These are phyloP conservation scores for Tetragonisca angustula DNA, from an alignment of 2,888 invertebrate species.

Conservation along the genomic window DNA sequence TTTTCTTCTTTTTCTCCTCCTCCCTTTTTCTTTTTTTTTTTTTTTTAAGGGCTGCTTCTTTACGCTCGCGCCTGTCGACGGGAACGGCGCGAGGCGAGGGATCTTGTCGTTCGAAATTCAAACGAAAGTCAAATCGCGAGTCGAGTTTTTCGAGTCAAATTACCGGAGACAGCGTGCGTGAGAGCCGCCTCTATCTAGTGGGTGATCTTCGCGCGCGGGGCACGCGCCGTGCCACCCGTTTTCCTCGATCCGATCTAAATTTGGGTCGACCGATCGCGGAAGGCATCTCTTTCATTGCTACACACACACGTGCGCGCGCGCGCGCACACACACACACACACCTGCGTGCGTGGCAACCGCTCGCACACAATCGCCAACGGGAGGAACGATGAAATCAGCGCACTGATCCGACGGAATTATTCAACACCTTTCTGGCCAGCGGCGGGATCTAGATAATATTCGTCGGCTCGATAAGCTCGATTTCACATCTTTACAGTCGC, in stretches of 20 bases:
- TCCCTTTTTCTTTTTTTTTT: no score
- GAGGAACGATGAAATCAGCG: conserved; percentile 46
- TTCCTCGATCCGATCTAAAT: conserved; percentile 78
- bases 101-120: no score
- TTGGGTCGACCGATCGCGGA: conserved; percentile 74
- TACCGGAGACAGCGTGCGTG: neutral
- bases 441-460: conserved; percentile 58
- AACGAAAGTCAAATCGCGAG: neutral
- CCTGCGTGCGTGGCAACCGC: conserved; percentile 7
- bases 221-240: conserved; percentile 70
- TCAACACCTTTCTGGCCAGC: conserved; percentile 60
- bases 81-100: no score
- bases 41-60: neutral
- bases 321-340: neutral
- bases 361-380: conserved; percentile 9
- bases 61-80: neutral
- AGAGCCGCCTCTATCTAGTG: conserved; percentile 35
- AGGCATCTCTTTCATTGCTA: conserved; percentile 62
- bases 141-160: conserved; percentile 4
- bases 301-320: neutral
- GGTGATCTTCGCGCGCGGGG: conserved; percentile 59
- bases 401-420: conserved; percentile 68
- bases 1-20: neutral
- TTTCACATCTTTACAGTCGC: conserved; percentile 29
- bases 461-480: conserved; percentile 40